These are phyloP conservation scores for Polia nebulosa DNA, from an alignment of 2,888 invertebrate species.

Conservation along the genomic window DNA sequence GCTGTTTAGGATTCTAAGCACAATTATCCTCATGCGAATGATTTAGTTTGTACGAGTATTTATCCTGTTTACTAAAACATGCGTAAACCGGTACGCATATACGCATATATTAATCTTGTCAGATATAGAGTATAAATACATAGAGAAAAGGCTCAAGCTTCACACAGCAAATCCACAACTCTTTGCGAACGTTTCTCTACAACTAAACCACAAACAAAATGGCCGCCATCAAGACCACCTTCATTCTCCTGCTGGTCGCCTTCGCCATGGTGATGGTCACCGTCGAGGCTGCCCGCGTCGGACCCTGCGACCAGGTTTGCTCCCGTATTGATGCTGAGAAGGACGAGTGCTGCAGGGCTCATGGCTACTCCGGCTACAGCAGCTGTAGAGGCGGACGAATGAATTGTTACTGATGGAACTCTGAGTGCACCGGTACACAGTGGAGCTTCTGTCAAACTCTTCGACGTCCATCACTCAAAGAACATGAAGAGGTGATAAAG, in stretches of 20 bases:
- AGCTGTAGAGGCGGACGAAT: background rate
- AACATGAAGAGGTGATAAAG: conserved; percentile 11
- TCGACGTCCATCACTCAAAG: conserved; percentile 15
- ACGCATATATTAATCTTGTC: background rate
- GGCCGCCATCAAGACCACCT: conserved; percentile 37
- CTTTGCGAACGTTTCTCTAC: background rate
- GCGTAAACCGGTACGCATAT: too few species aligned
- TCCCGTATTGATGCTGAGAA: conserved; percentile 12
- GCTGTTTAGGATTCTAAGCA: conserved; percentile 7
- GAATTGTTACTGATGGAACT: background rate
- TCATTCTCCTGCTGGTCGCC: conserved; percentile 35
- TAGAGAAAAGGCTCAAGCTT: background rate
- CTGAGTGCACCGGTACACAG: conserved; percentile 19
- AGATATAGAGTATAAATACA: background rate
- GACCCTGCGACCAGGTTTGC: conserved; percentile 42
- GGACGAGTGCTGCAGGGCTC: conserved; percentile 42
- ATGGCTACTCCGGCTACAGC: conserved; percentile 2
- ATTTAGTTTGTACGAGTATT: background rate
- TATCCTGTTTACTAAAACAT: background rate
- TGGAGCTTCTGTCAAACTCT: conserved; percentile 3
- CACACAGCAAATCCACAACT: conserved; percentile 4
- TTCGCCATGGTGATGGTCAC: conserved; percentile 45
- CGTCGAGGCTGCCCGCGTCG: conserved; percentile 20
- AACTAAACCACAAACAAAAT: conserved; percentile 12
- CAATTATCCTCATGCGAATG: background rate